Evolutionary conservation across 2,113 vertebrate genomes (phyloP).

Genomic region (Microtus pennsylvanicus): DNA sequence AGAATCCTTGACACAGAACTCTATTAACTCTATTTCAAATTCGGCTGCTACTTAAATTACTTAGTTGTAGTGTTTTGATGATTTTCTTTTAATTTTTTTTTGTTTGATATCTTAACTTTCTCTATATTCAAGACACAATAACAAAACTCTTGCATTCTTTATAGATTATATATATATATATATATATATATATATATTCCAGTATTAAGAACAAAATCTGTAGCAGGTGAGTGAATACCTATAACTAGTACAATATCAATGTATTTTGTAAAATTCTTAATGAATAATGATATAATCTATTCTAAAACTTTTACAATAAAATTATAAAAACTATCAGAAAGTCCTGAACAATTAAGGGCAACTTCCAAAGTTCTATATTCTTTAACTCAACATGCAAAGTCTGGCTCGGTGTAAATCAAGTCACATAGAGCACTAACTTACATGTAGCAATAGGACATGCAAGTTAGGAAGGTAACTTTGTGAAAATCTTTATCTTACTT

Average conservation of each 20-base stretch:
- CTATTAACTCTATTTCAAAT: not conserved
- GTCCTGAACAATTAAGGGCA: not conserved
- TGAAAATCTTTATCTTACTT: slow-evolving; percentile 4
- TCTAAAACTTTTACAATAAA: not conserved
- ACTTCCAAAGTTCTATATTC: too few species aligned
- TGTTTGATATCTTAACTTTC: not conserved
- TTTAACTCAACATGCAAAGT: not conserved
- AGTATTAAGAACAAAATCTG: not conserved
- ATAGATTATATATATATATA: too few species aligned
- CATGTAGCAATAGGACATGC: not conserved
- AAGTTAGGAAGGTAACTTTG: not conserved
- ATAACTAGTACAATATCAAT: not conserved
- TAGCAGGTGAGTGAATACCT: not conserved
- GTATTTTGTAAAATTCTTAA: not conserved
- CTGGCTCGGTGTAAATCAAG: not conserved
- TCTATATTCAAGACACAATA: not conserved
- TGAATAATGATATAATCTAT: not conserved
- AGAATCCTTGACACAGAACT: not conserved
- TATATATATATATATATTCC: not conserved
- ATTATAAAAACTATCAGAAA: not conserved
- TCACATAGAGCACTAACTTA: not conserved
- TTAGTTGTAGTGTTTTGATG: not conserved
- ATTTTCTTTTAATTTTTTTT: not conserved
- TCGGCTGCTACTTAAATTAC: not conserved
- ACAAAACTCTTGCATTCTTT: not conserved